Percentiles rank a stretch among this genome's conserved stretches.
phyloP scores from a whole-genome alignment of 2,888 invertebrate species.

The Psylliodes chrysocephalus region DNA sequence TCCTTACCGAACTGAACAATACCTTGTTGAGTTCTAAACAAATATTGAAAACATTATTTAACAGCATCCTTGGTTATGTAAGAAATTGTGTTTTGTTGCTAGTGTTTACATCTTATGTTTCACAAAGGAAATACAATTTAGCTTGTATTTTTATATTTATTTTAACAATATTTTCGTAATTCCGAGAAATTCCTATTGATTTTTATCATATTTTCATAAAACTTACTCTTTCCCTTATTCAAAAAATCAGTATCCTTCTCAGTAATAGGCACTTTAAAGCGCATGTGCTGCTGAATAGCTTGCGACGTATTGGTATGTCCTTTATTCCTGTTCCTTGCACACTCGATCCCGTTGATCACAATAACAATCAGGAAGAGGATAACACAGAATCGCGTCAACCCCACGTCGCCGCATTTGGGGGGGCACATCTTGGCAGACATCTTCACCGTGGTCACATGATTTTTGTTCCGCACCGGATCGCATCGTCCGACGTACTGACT shows the following conservation, averaged over 20 bases:
- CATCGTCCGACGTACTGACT: constrained; percentile 50
- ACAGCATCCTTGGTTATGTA: no score
- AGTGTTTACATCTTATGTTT: no score
- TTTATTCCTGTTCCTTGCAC: constrained; percentile 42
- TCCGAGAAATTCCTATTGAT: constrained; percentile 10
- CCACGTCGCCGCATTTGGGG: constrained; percentile 44
- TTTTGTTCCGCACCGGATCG: constrained; percentile 46
- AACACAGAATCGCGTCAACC: constrained; percentile 37
- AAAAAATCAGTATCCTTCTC: constrained; percentile 57
- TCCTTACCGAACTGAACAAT: no score
- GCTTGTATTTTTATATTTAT: no score
- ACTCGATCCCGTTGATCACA: constrained; percentile 42
- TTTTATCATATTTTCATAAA: constrained; percentile 21
- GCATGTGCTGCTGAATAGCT: constrained; percentile 40
- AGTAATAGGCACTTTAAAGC: constrained; percentile 27
- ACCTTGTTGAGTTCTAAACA: no score
- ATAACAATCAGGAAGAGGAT: constrained; percentile 40
- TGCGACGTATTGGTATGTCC: constrained; percentile 37
- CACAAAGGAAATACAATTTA: no score
- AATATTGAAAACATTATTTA: no score
- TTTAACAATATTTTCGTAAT: no score
- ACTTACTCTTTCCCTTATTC: constrained; percentile 62
- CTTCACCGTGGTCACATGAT: constrained; percentile 47
- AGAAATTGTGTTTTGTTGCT: no score
- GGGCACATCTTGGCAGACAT: constrained; percentile 43